Evolutionary conservation across 2,797 vertebrate genomes (phyloP), one percentile per base, ranked within the genome.

Genomic region (Oreortyx pictus): DNA sequence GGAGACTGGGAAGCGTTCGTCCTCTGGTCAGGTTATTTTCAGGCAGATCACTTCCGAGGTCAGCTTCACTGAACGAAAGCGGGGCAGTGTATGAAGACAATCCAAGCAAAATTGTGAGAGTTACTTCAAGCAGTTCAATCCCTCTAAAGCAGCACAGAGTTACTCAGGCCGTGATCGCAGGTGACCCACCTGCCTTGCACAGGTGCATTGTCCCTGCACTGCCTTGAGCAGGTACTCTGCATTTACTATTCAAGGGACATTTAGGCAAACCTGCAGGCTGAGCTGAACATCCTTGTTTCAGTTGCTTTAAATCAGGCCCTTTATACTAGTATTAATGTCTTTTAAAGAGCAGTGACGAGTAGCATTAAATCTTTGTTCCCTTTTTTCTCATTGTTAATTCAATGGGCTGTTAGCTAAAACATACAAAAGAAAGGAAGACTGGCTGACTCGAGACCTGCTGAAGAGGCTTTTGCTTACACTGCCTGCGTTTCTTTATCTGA

Each of bases 371-470:
- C 93, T 92, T 68, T 29, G 47, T 50, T 82, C 64, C 31, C 39
- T 82, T 90, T 86, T 90, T 84, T 41, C 61, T 90, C 82, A 9
- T 75, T 94, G 88, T 92, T 88, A 90, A 79, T 74, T 95, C 89
- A 83, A 31, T 4, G 67, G 94, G 50, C 86, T 94, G 56, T 75
- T 95, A 91, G 79, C 93, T 84, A 86, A 97, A 97, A 95, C 78
- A 83, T 6, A 88, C 90, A 93, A 93, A 91, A 87, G 77, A 68
- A 62, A 88, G 83, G 86, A 79, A 87, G n/a, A 49, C 74, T 62
- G 81, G 84, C 76, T 90, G 95, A 93, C 92, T 95, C 29, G 15
- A 93, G 92, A 96, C 78, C 74, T 59, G 37, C 73, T 37, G 60
- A 88, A 92, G 94, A 84, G 60, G 70, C 70, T 94, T 95, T 92